Evolutionary conservation across 2,113 vertebrate genomes (phyloP), one percentile per base, ranked within the genome.

Genomic region (Myiozetetes cayanensis): DNA sequence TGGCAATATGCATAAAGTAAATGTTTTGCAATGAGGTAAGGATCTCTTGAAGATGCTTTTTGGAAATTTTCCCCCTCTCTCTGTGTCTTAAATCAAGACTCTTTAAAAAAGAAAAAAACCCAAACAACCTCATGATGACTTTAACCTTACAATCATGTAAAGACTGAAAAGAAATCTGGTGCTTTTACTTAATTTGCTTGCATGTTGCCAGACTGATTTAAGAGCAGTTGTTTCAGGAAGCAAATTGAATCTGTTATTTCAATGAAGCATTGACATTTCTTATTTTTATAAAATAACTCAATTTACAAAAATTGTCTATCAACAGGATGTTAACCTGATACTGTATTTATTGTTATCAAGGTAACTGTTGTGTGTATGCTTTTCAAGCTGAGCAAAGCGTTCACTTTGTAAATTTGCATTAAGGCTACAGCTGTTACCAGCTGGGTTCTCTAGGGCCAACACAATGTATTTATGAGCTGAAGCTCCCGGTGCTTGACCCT

Each of bases 211-310:
- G 62, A 74, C 67, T 50, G 37, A 84, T 78, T 46, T 55, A 49
- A 50, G 56, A 71, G 39, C 23, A 66, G 53, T 62, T 74, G 30
- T 55, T 92, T 93, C 21, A 75, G 77, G 68, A 78, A 87, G 76
- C 56, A 72, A 52, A 67, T 80, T 28, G 41, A 41, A 70, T 89
- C 86, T 91, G 87, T 91, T 89, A 89, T 96, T 97, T 96, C 93
- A 95, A 85, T 94, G 94, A 95, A 96, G 87, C 82, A 85, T 90
- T 95, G 87, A 78, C 19, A 17, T 74, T 93, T 70, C 31, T 59
- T 72, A 44, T 55, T 85, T 84, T 73, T 46, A 46, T 62, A 66
- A 85, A 77, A 22, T 82, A 73, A 73, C 2, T 91, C 28, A 3
- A 11, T 56, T 89, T 85, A 24, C n/a, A 44, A 43, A 81, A 87